Base-by-base conservation (phyloP, 1,140 invertebrate genomes). In the Trichonephila clavipes region DNA sequence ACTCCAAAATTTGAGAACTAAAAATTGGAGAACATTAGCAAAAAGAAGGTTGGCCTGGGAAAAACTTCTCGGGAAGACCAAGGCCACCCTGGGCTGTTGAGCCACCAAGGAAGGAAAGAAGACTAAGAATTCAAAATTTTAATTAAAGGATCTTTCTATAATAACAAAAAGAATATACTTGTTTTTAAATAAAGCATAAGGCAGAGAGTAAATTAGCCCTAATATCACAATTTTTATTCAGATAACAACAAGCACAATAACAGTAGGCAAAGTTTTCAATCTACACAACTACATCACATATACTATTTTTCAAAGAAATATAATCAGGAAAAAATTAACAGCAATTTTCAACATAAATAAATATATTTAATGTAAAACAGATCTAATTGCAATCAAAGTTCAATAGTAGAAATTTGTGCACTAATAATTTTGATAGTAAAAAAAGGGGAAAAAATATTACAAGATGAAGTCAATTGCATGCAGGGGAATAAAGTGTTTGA, bases 171-270 rank as follows among this genome's bases (percentile, higher is more conserved):
- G 4, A 40, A 40, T 2, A 40, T 40, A 40, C 3, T 40, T 40
- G 34, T 40, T 51, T 51, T 51, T 51, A 51, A 51, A 51, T 51
- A 12, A 51, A 51, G 51, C 51, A 51, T 51, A 51, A 51, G 8
- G 10, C 44, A 85, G 44, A 58, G 10, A 85, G 59, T 58, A 51
- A n/a, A 64, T 21, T 21, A 89, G 21, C 2, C 40, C 90, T 92
- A 92, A 85, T 92, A 92, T 92, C 90, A 92, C 90, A 92, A 64
- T 86, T 92, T 92, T 92, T 86, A 92, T 92, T 92, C 40, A 91
- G 77, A 91, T 92, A 91, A 69, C 83, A 92, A 92, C 62, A 83
- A 85, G 83, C 83, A 92, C 61, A 86, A 58, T 64, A 90, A 90
- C 89, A 90, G 58, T 90, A 92, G 81, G 90, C 90, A 92, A 92